These are phyloP conservation scores for Heliconius sara DNA, from an alignment of 2,888 invertebrate genomes.

Conservation along the genomic window DNA sequence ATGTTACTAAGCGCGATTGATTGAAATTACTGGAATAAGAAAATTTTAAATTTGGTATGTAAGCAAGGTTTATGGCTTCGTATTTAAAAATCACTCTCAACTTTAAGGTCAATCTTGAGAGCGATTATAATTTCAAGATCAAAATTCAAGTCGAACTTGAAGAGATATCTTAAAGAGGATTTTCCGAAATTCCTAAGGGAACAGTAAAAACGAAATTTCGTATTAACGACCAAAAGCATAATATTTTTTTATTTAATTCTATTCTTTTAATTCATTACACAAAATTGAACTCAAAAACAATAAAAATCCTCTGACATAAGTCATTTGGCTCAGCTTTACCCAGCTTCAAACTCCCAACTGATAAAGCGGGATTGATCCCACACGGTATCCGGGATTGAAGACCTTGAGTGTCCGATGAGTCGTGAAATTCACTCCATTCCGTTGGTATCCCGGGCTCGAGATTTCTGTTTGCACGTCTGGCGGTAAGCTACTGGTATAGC, in stretches of 20 bases:
- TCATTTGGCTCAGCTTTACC: constrained; percentile 50
- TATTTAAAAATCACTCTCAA: too few relatives aligned
- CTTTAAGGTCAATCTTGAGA: too few relatives aligned
- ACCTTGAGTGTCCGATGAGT: constrained; percentile 55
- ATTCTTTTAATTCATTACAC: neutral
- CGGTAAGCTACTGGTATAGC: constrained; percentile 28
- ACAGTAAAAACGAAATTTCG: too few relatives aligned
- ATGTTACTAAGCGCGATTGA: too few relatives aligned
- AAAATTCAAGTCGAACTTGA: too few relatives aligned
- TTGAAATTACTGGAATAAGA: too few relatives aligned
- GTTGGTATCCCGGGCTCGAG: constrained; percentile 32
- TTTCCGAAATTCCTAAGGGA: too few relatives aligned
- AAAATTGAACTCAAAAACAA: neutral
- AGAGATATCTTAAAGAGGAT: too few relatives aligned
- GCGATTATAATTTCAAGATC: too few relatives aligned
- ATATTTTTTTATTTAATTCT: neutral
- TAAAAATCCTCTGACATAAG: constrained; percentile 4
- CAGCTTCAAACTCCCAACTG: constrained; percentile 63
- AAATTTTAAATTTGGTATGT: too few relatives aligned
- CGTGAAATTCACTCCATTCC: constrained; percentile 60
- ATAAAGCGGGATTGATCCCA: constrained; percentile 70
- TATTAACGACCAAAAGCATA: too few relatives aligned
- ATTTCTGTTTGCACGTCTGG: constrained; percentile 34
- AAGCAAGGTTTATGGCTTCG: too few relatives aligned
- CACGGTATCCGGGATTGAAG: constrained; percentile 54